A percentile compares a stretch with the other conserved stretches of the same genome.
phyloP scores from a whole-genome alignment of 2,797 vertebrate genomes.

The Coregonus suidteri region DNA sequence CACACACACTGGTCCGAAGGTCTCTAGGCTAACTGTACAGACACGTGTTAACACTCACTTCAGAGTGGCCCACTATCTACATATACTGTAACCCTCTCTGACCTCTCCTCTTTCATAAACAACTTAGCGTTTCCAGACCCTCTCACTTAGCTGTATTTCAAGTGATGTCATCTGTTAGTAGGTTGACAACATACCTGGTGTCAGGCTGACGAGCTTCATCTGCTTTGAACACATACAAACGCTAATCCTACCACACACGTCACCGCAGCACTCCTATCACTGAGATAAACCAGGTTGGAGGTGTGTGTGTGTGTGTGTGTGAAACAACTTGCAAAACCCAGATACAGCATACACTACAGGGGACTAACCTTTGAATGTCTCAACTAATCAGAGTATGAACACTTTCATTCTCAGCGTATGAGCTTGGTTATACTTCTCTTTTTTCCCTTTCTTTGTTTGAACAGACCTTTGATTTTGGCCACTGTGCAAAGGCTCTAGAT shows the following conservation, averaged over 20 bases:
- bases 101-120: constrained; percentile 54
- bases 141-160: constrained; percentile 62
- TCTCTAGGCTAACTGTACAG: background rate
- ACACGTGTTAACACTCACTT: background rate
- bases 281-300: background rate
- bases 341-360: background rate
- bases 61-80: background rate
- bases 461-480: constrained; percentile 40
- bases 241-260: constrained; percentile 13
- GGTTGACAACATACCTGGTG: constrained; percentile 46
- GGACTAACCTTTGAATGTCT: constrained; percentile 16
- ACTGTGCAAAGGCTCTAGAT: constrained; percentile 51
- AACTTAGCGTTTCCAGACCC: constrained; percentile 17
- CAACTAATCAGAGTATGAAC: constrained; percentile 37
- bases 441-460: constrained; percentile 57
- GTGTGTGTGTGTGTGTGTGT: constrained; percentile 22
- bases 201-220: constrained; percentile 18
- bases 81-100: background rate
- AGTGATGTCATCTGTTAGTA: constrained; percentile 55
- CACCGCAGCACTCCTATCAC: background rate
- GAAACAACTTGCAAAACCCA: background rate
- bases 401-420: constrained; percentile 26
- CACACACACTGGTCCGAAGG: background rate
- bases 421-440: constrained; percentile 47
- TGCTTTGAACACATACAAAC: constrained; percentile 5